Evolutionary conservation across 1,140 invertebrate genomes (phyloP), one percentile per base, ranked within the genome.

Genomic region (Zaprionus capensis): DNA sequence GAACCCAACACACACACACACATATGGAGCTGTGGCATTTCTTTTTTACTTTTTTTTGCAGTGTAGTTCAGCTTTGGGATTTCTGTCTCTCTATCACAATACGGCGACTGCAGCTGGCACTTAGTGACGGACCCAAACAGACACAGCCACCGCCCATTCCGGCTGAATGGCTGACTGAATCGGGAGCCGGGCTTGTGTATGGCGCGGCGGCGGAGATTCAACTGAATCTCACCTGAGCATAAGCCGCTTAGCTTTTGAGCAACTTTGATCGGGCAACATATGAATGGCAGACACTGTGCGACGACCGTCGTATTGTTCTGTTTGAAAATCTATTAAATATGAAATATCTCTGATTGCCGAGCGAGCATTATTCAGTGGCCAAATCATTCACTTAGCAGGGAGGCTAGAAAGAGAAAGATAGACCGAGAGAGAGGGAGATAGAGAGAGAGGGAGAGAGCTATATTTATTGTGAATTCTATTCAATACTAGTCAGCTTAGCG

Each of bases 211-310:
- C 46, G n/a, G 31, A 34, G 31, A 34, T 34, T 51, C 55, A 63
- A 28, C 70, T 57, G 69, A 38, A 64, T 61, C 63, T 31, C 57
- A 51, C 56, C 15, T 20, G 36, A 61, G 15, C 34, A 71, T 87
- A 87, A 87, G 84, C 84, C 61, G 84, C 84, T 88, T 87, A 87
- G 84, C 78, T 78, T 81, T 88, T 84, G 58, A 70, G 46, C 61
- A 83, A 87, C 83, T 82, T 76, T 80, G 38, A 76, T 6, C 41
- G 41, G n/a, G 36, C 5, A 46, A 62, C 73, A 85, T 82, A 80
- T 85, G 81, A 81, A 78, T 74, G 82, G 53, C 76, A 58, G 64
- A 20, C 77, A 51, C 61, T 66, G 74, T 68, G 20, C 65, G 20
- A 4, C n/a, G 6, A 55, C 51, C 34, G 22, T 31, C 58, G 64